Percentiles rank a stretch among this genome's conserved stretches.
Evolutionary conservation across 2,888 invertebrate species (phyloP).

Genomic region (Lissocephala sabroskyi): DNA sequence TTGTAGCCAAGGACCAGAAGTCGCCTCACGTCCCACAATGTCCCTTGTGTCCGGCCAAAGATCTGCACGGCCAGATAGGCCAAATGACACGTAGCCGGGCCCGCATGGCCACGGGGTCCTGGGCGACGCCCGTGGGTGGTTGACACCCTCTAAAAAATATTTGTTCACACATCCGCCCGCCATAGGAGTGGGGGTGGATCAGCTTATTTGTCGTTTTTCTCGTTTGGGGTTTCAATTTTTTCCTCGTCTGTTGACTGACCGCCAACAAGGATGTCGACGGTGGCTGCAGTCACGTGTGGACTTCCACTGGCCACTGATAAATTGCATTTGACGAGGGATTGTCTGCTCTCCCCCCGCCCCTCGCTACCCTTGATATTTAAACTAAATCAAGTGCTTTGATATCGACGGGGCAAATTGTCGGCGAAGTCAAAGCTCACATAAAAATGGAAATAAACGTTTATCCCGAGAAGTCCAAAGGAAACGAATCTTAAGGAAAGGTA

Average conservation of each 20-base stretch:
- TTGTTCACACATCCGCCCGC: constrained; percentile 61
- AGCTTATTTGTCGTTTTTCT: constrained; percentile 15
- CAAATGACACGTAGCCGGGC: constrained; percentile 54
- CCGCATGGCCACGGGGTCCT: not conserved
- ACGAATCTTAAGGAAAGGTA: too few relatives aligned
- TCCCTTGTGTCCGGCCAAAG: constrained; percentile 21
- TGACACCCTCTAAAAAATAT: constrained; percentile 59
- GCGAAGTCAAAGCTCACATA: constrained; percentile 36
- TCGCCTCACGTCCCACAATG: constrained; percentile 5
- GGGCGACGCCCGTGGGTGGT: constrained; percentile 44
- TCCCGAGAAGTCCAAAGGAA: constrained; percentile 22
- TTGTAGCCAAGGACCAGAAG: constrained; percentile 29
- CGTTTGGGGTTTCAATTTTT: constrained; percentile 13
- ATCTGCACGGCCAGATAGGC: constrained; percentile 48
- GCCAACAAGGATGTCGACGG: constrained; percentile 11
- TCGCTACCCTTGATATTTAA: constrained; percentile 36
- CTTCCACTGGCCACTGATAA: constrained; percentile 31
- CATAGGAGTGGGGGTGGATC: constrained; percentile 16
- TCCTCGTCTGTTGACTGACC: constrained; percentile 34
- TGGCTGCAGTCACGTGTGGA: constrained; percentile 53
- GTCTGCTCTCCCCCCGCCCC: not conserved
- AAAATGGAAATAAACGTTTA: constrained; percentile 62
- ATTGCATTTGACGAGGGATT: constrained; percentile 29
- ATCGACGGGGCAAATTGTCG: constrained; percentile 48
- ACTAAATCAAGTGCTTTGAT: constrained; percentile 51